Base-by-base conservation (phyloP, 2,888 invertebrate genomes). In the Drosophila suboccidentalis region DNA sequence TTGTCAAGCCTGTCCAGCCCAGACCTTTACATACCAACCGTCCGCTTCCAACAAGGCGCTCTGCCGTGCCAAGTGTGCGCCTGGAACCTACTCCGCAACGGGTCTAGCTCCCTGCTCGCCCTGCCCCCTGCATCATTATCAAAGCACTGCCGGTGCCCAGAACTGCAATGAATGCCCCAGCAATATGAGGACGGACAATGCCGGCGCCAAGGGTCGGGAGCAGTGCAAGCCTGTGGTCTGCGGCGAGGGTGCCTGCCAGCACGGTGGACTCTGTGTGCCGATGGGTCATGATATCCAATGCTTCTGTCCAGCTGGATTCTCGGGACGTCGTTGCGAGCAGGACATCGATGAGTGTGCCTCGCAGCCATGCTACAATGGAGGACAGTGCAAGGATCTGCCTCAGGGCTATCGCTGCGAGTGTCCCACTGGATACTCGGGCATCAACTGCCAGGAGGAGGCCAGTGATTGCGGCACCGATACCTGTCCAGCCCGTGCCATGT, bases 291-390 rank as follows among this genome's bases (percentile, higher is more conserved):
- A 96, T 55, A 94, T 97, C 47, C 97, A 97, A 91, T 98, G 98
- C 91, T 97, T 97, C 93, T 98, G 98, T 86, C 98, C 98, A 0
- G 98, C 98, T 87, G 98, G 98, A 59, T 98, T 98, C 93, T 97
- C 97, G 0, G 98, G 98, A 63, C 95, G 97, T 68, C 95, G 97
- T 69, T 99, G 98, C 92, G 98, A 99, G 93, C 95, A 97, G 71
- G 99, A 99, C 86, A 97, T 98, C 51, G 97, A 98, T 89, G 98
- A 98, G 91, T 99, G 99, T 91, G 96, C 96, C 6, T 98, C 98
- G 8, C 96, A 96, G 84, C 98, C 98, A 17, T 99, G 99, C 92
- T 97, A 96, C 91, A 98, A 99, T 90, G 96, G 97, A 8, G 99
- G 97, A 22, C 96, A 96, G 34, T 99, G 99, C 92, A 95, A 97